These are phyloP conservation scores for Theonella swinhoei DNA, from an alignment of 37 sponge, comb jelly and placozoan genomes.

Conservation along the genomic window DNA sequence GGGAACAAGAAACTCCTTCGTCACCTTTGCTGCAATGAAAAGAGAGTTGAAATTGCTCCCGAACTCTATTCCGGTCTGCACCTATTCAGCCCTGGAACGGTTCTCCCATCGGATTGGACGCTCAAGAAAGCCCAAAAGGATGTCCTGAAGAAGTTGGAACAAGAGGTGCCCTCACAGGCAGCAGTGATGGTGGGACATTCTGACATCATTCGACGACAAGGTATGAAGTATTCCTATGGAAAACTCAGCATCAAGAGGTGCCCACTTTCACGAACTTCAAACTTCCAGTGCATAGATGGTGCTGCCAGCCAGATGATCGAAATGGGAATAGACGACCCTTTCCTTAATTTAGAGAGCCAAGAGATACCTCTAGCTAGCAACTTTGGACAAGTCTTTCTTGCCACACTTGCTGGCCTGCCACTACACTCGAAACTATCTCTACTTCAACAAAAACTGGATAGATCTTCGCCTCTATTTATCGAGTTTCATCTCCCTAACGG, in stretches of 20 bases:
- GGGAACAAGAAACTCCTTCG: conserved; percentile 36
- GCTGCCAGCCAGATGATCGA: conserved; percentile 37
- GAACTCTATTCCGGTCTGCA: conserved; percentile 57
- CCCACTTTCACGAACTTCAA: conserved; percentile 67
- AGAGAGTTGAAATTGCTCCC: conserved; percentile 28
- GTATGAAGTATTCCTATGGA: conserved; percentile 65
- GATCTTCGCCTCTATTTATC: conserved; percentile 5
- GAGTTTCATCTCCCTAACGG: conserved; percentile 69
- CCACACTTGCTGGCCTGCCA: conserved; percentile 52
- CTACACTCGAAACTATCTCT: conserved; percentile 41
- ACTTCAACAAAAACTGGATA: neutral
- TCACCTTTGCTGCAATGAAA: conserved; percentile 28
- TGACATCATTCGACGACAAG: conserved; percentile 16
- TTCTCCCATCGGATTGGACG: conserved; percentile 15
- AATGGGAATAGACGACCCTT: conserved; percentile 72
- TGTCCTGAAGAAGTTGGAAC: conserved; percentile 40
- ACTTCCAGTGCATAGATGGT: conserved; percentile 72
- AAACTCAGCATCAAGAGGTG: conserved; percentile 57
- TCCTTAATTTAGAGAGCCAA: conserved; percentile 15
- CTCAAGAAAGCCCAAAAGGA: conserved; percentile 37
- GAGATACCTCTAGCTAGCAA: conserved; percentile 81
- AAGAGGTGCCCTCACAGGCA: conserved; percentile 51
- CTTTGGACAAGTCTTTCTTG: conserved; percentile 76
- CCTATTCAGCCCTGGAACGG: conserved; percentile 49
- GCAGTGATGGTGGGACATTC: conserved; percentile 12